These are phyloP conservation scores for Zoanthus solanderi DNA, from an alignment of 92 coral and sea anemone genomes.

Conservation along the genomic window DNA sequence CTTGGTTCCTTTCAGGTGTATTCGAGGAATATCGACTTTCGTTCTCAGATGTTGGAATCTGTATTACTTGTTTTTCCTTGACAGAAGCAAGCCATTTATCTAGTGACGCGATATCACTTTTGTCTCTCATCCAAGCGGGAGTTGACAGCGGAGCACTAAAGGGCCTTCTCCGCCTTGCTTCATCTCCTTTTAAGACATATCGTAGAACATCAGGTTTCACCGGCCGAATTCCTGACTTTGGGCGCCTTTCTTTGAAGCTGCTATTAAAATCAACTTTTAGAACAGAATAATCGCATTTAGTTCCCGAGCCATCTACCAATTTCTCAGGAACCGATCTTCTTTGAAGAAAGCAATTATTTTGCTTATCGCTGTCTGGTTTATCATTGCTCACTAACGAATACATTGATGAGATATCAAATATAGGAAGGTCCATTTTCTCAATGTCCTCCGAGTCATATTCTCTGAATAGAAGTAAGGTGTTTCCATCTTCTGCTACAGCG, in stretches of 20 bases:
- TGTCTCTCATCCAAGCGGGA: slow-evolving; percentile 56
- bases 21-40: slow-evolving; percentile 26
- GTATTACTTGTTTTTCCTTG: slow-evolving; percentile 47
- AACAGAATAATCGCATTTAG: not conserved
- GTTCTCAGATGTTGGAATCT: slow-evolving; percentile 68
- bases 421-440: slow-evolving; percentile 29
- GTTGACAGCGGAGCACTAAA: slow-evolving; percentile 78
- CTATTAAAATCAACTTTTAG: not conserved
- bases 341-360: not conserved
- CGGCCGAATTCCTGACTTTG: slow-evolving; percentile 18
- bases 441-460: slow-evolving; percentile 27
- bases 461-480: not conserved
- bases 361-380: not conserved
- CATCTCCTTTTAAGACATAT: not conserved
- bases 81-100: slow-evolving; percentile 24
- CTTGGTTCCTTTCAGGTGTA: slow-evolving; percentile 6
- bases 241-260: not conserved
- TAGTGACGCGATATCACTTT: not conserved
- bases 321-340: not conserved
- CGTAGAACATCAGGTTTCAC: slow-evolving; percentile 27
- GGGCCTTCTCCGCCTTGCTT: slow-evolving; percentile 48
- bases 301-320: slow-evolving; percentile 48
- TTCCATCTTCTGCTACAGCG: not conserved
- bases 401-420: slow-evolving; percentile 13
- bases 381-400: slow-evolving; percentile 11